Conservation (phyloP, 2,113 vertebrate genomes). For the Xenopus tropicalis region DNA sequence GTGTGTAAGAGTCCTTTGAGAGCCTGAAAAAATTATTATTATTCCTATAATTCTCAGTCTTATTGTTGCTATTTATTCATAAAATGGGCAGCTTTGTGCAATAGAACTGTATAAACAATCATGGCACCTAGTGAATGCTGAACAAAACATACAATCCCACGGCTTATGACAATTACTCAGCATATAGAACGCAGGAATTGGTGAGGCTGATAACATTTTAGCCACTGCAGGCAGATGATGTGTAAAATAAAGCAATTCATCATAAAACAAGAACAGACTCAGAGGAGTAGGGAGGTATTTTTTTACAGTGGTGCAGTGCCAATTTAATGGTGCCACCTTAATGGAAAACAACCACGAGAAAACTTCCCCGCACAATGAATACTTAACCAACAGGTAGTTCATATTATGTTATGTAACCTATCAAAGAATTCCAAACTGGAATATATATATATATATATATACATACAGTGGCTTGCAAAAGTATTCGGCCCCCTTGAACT, state of each 20-base stretch:
- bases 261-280: too few relatives aligned
- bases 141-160: background rate
- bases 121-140: constrained; percentile 2
- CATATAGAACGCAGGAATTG: background rate
- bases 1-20: constrained; percentile 9
- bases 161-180: background rate
- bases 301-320: too few relatives aligned
- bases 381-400: too few relatives aligned
- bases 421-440: too few relatives aligned
- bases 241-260: constrained; percentile 13
- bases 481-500: too few relatives aligned
- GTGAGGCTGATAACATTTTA: background rate
- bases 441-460: too few relatives aligned
- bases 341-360: too few relatives aligned
- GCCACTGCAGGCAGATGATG: constrained; percentile 22
- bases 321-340: too few relatives aligned
- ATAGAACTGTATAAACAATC: constrained; percentile 28
- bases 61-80: constrained; percentile 20
- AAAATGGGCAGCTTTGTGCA: background rate
- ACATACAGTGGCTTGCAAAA: too few relatives aligned
- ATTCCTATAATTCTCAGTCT: background rate
- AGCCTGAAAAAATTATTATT: background rate
- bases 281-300: too few relatives aligned
- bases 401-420: too few relatives aligned
- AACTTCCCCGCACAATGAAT: too few relatives aligned